phyloP scores from a whole-genome alignment of 2,113 vertebrate species.

The Meriones unguiculatus region DNA sequence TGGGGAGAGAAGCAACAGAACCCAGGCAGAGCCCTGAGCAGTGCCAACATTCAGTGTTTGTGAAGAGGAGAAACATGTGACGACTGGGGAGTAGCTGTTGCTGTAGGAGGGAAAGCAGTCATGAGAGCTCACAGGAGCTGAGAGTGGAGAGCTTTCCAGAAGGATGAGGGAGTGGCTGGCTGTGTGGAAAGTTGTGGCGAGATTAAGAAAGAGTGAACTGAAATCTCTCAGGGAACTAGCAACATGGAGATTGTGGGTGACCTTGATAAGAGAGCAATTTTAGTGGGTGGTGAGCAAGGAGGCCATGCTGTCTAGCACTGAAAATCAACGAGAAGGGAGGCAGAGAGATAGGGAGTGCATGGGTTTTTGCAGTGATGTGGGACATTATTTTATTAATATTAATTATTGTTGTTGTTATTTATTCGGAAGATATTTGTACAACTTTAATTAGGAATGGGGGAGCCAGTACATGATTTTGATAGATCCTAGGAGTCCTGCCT shows the following conservation, averaged over 20 bases:
- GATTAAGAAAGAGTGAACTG: conserved; percentile 42
- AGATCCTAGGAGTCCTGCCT: neutral
- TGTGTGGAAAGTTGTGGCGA: conserved; percentile 38
- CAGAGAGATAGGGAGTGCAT: neutral
- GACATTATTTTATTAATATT: too few species aligned
- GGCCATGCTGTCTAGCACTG: neutral
- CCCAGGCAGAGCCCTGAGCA: neutral
- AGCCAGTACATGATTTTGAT: conserved; percentile 21
- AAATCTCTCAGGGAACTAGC: conserved; percentile 43
- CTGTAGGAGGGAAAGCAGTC: neutral
- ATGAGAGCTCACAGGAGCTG: neutral
- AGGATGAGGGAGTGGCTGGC: conserved; percentile 36
- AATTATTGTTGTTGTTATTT: neutral
- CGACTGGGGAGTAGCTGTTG: neutral
- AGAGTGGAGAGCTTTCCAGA: conserved; percentile 2
- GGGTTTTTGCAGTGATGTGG: neutral
- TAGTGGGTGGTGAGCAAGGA: conserved; percentile 39
- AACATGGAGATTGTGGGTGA: conserved; percentile 31
- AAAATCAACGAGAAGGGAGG: neutral
- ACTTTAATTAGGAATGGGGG: neutral
- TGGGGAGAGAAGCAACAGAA: neutral
- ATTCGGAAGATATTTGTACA: conserved; percentile 20
- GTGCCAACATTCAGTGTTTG: too few species aligned
- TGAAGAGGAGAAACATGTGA: neutral
- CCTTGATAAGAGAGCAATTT: conserved; percentile 34